Conservation (phyloP, 2,113 vertebrate species). For the Catharus minimus region DNA sequence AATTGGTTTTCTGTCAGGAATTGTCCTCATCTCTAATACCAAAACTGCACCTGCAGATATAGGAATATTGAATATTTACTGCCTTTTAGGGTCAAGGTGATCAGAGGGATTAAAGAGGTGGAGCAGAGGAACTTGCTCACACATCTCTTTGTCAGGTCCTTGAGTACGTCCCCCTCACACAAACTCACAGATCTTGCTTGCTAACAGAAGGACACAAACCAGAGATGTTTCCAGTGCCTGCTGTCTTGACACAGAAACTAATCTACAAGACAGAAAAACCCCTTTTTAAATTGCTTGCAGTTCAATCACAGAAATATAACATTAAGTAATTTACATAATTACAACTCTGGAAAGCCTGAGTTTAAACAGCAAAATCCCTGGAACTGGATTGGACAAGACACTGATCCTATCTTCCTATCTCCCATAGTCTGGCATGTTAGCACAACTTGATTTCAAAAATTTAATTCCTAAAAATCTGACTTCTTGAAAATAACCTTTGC, state of each 20-base stretch:
- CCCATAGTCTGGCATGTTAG: neutral
- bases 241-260: neutral
- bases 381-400: neutral
- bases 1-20: neutral
- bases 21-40: neutral
- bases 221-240: neutral
- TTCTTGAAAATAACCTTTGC: neutral
- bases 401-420: neutral
- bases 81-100: neutral
- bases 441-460: neutral
- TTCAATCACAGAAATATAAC: neutral
- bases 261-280: neutral
- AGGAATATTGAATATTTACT: neutral
- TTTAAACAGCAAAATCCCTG: neutral
- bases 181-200: neutral
- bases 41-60: neutral
- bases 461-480: neutral
- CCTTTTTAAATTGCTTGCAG: neutral
- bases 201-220: neutral
- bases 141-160: neutral
- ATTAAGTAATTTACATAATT: conserved; percentile 20
- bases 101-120: neutral
- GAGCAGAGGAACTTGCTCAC: neutral
- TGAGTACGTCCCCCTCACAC: neutral
- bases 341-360: neutral